phyloP scores from a whole-genome alignment of 2,113 vertebrate genomes.

The Petrocephalus zakoni region DNA sequence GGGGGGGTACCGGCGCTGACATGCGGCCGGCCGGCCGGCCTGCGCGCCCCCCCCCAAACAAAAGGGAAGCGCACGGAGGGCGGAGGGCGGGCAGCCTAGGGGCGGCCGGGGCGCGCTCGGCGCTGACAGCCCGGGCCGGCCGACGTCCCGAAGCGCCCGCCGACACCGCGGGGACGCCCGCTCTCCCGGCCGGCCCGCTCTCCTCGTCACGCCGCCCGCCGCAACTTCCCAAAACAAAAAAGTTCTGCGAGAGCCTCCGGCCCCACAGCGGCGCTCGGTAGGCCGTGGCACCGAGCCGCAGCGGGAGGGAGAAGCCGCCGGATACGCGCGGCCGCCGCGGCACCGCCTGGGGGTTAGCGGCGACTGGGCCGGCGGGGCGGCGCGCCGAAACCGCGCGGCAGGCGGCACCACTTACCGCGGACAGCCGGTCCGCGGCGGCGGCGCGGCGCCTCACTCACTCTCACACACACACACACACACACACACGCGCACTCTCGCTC shows the following conservation, averaged over 20 bases:
- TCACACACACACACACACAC: conserved; percentile 20
- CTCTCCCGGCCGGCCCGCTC: background rate
- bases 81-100: background rate
- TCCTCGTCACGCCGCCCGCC: background rate
- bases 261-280: background rate
- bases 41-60: no score
- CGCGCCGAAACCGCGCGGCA: conserved; percentile 11
- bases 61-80: background rate
- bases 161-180: background rate
- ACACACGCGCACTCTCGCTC: conserved; percentile 20
- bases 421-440: conserved; percentile 19
- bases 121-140: background rate
- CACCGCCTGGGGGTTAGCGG: no score
- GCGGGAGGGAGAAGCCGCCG: background rate
- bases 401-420: conserved; percentile 18
- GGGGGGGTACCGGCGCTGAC: no score
- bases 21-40: no score
- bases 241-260: background rate
- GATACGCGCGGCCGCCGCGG: no score
- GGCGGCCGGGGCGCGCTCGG: background rate
- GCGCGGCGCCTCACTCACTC: background rate
- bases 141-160: background rate
- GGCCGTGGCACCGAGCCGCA: background rate
- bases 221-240: conserved; percentile 16
- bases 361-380: background rate